phyloP scores from a whole-genome alignment of 2,888 invertebrate species.

The Melipona beecheii region DNA sequence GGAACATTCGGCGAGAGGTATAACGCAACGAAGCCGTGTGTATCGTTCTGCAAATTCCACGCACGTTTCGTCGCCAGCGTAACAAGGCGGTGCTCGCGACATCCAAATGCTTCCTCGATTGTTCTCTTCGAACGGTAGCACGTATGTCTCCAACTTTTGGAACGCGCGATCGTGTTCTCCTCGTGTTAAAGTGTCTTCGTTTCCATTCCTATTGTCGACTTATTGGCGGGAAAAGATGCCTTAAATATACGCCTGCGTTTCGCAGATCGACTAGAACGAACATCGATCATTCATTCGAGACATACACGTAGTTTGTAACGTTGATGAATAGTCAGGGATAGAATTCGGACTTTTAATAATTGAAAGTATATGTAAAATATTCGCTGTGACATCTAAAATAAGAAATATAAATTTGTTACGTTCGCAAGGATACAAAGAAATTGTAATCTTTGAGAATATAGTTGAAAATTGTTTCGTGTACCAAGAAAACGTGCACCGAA shows the following conservation, averaged over 20 bases:
- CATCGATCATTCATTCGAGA: neutral
- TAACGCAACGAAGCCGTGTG: conserved; percentile 33
- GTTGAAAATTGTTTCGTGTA: too few relatives aligned
- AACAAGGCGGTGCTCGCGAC: conserved; percentile 37
- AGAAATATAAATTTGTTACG: too few relatives aligned
- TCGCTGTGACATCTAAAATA: too few relatives aligned
- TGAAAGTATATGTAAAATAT: too few relatives aligned
- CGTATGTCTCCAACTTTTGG: conserved; percentile 1
- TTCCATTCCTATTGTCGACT: conserved; percentile 2
- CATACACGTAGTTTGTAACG: too few relatives aligned
- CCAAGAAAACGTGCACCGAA: too few relatives aligned
- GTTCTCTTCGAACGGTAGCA: conserved; percentile 9
- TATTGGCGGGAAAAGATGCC: neutral
- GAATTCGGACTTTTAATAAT: too few relatives aligned
- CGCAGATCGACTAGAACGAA: neutral
- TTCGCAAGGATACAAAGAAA: too few relatives aligned
- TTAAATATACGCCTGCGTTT: neutral
- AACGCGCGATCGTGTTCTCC: conserved; percentile 5
- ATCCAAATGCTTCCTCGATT: conserved; percentile 17
- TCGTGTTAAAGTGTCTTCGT: neutral
- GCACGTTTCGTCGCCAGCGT: conserved; percentile 46
- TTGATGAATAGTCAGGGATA: too few relatives aligned
- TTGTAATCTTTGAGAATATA: too few relatives aligned
- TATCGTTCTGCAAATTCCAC: conserved; percentile 53
- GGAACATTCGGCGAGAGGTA: conserved; percentile 39